Conservation (phyloP, 1,140 invertebrate genomes). For the Choristoneura fumiferana region DNA sequence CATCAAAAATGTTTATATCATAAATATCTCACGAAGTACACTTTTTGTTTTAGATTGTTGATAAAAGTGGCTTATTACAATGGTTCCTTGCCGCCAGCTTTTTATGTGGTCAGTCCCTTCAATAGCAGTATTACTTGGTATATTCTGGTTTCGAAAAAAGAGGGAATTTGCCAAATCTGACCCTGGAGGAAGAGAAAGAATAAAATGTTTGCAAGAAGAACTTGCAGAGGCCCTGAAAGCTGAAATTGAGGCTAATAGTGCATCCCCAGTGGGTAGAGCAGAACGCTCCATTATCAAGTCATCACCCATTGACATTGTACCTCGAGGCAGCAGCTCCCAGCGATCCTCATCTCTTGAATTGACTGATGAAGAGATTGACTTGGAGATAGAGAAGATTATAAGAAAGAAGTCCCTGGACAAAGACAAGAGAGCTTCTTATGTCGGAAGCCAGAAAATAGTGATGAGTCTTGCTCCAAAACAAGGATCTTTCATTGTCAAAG, state of each 20-base stretch:
- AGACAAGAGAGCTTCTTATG: slow-evolving; percentile 57
- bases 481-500: slow-evolving; percentile 44
- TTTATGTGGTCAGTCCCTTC: slow-evolving; percentile 81
- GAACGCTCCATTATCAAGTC: slow-evolving; percentile 75
- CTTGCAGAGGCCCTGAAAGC: slow-evolving; percentile 66
- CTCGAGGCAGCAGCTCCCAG: slow-evolving; percentile 73
- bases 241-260: slow-evolving; percentile 50
- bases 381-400: slow-evolving; percentile 80
- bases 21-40: neutral
- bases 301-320: slow-evolving; percentile 79
- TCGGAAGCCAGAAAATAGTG: slow-evolving; percentile 19
- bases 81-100: slow-evolving; percentile 79
- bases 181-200: slow-evolving; percentile 76
- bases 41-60: slow-evolving; percentile 59
- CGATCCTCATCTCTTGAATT: slow-evolving; percentile 78
- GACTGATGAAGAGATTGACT: slow-evolving; percentile 80
- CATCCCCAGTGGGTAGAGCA: slow-evolving; percentile 50
- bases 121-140: slow-evolving; percentile 80
- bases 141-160: slow-evolving; percentile 83
- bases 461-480: slow-evolving; percentile 30
- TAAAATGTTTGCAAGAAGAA: slow-evolving; percentile 75
- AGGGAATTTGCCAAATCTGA: slow-evolving; percentile 78
- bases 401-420: slow-evolving; percentile 67
- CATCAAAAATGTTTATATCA: too few relatives aligned
- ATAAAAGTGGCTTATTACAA: slow-evolving; percentile 77